phyloP scores from a whole-genome alignment of 2,113 vertebrate species.

The Eretmochelys imbricata region DNA sequence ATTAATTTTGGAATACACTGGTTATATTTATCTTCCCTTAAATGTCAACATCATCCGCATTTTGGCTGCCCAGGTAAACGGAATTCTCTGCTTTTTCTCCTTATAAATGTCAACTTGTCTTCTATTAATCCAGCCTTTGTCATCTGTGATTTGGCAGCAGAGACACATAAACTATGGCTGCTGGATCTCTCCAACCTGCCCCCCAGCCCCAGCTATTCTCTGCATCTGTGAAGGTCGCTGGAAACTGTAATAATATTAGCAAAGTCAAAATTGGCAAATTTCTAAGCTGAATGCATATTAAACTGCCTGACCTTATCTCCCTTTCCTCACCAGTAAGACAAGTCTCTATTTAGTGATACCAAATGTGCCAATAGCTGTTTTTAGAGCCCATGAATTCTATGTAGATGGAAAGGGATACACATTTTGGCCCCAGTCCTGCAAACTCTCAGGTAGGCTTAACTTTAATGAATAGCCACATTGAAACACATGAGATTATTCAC shows the following conservation, averaged over 20 bases:
- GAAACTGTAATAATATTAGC: conserved; percentile 7
- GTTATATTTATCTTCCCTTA: background rate
- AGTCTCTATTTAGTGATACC: background rate
- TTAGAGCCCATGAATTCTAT: background rate
- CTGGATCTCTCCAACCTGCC: background rate
- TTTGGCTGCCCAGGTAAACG: background rate
- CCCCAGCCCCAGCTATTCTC: background rate
- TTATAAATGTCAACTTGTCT: background rate
- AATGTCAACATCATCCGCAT: background rate
- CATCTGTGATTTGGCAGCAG: background rate
- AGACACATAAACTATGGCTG: fast-evolving
- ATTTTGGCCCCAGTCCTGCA: background rate
- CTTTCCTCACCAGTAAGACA: background rate
- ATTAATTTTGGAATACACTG: background rate
- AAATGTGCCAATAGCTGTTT: background rate
- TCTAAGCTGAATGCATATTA: conserved; percentile 17
- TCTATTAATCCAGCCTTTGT: background rate
- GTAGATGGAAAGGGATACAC: background rate
- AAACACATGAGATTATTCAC: background rate
- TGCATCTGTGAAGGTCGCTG: background rate
- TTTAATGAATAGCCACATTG: background rate
- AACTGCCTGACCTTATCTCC: background rate
- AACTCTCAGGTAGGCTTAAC: background rate
- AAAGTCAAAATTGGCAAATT: background rate
- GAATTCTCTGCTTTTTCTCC: conserved; percentile 16